Evolutionary conservation across 64 coral and sea anemone genomes (phyloP), one percentile per base, ranked within the genome.

Genomic region (Anthopleura sola): DNA sequence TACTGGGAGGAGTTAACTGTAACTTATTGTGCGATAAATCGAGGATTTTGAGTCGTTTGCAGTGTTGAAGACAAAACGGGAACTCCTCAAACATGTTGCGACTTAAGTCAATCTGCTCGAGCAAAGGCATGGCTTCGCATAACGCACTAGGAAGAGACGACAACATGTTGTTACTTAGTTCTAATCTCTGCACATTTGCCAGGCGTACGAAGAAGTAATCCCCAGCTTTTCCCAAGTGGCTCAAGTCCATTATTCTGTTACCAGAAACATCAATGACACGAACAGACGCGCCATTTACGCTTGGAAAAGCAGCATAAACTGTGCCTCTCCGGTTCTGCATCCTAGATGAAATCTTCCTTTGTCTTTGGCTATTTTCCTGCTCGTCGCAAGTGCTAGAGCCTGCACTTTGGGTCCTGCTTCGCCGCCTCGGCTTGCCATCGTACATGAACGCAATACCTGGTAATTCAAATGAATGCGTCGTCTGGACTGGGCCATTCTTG

Each of bases 101-200:
- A 36, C 85, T 99, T 57, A 99, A 62, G 79, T 89, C 84, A 26
- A 99, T 81, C 38, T 91, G 85, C 28, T 81, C 78, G 3, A 99
- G 71, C 21, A 64, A 48, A 19, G 92, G 92, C 89, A 99, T 95
- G 68, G 83, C 87, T 84, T 95, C 87, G 49, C 93, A 78, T 19
- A 99, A 74, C 56, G 47, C 78, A 78, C 56, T 23, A 37, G 87
- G 97, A 32, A 99, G 94, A 36, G 31, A 32, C 40, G 84, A 79
- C 31, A 99, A 60, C n/a, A 88, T 78, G 56, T 99, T 99, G 20
- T 87, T 80, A 58, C 93, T 95, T 3, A 99, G 85, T 55, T 99
- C 97, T 4, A 99, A 90, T n/a, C 90, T 99, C 38, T 92, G 87
- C 57, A 99, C 82, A 15, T 94, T 92, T 51, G 62, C 28, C 24